These are phyloP conservation scores for Iselma pallidipennis DNA, from an alignment of 2,888 invertebrate genomes.

Conservation along the genomic window DNA sequence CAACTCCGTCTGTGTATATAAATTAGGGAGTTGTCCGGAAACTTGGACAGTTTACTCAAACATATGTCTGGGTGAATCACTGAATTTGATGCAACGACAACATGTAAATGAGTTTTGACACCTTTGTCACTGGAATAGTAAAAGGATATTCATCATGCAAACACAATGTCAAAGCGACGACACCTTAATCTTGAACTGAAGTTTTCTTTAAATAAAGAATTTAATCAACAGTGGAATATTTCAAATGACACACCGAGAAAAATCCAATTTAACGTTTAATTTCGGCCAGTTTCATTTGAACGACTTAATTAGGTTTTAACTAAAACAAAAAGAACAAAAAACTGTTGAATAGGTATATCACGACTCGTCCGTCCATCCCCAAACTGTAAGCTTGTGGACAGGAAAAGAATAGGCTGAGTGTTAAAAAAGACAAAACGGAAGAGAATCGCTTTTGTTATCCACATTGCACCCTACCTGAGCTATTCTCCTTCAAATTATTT, in stretches of 20 bases:
- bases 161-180: no score
- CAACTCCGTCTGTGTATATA: no score
- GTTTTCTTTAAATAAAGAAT: not conserved
- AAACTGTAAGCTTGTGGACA: no score
- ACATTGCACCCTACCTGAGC: not conserved
- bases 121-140: no score
- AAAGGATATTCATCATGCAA: no score
- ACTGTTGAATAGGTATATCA: no score
- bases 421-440: not conserved
- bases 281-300: not conserved
- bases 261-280: not conserved
- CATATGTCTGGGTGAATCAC: no score
- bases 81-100: no score
- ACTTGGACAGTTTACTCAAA: not conserved
- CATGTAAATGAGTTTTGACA: no score
- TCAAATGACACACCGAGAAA: not conserved
- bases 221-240: not conserved
- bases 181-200: no score
- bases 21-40: not conserved
- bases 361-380: no score
- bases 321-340: not conserved
- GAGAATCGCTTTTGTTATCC: not conserved
- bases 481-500: not conserved
- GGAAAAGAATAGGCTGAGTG: not conserved
- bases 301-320: not conserved